Evolutionary conservation across 2,113 vertebrate species (phyloP).

Genomic region (Rhinopomastus cyanomelas): DNA sequence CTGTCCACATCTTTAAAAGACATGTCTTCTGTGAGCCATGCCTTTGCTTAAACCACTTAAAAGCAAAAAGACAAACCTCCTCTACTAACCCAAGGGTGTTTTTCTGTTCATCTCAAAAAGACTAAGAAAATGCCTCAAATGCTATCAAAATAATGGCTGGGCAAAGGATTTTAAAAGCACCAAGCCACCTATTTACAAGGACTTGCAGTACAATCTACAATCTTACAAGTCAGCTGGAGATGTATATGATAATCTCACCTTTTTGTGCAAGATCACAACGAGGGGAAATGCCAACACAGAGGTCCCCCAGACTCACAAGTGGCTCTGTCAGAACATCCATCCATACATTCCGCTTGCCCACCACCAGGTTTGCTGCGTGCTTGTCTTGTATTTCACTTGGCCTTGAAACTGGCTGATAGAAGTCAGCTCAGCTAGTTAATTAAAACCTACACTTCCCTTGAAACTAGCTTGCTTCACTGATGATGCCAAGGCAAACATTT

Average conservation of each 20-base stretch:
- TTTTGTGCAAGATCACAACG: background rate
- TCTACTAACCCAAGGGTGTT: background rate
- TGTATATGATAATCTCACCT: background rate
- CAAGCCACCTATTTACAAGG: background rate
- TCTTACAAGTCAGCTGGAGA: background rate
- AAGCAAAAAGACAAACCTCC: background rate
- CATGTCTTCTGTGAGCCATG: background rate
- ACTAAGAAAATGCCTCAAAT: background rate
- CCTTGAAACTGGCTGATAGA: constrained; percentile 45
- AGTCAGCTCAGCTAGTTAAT: constrained; percentile 59
- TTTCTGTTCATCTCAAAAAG: background rate
- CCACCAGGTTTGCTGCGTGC: background rate
- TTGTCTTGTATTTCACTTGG: constrained; percentile 51
- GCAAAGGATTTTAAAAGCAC: background rate
- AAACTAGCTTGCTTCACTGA: constrained; percentile 50
- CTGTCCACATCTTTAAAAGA: background rate
- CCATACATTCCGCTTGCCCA: background rate
- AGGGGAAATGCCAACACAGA: background rate
- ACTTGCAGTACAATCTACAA: background rate
- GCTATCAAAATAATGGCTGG: background rate
- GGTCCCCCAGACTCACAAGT: background rate
- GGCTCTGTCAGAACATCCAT: background rate
- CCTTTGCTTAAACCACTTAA: background rate
- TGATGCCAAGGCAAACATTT: constrained; percentile 68
- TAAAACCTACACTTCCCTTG: constrained; percentile 60